Conservation (phyloP, 2,113 vertebrate species). For the Raphicerus campestris region DNA sequence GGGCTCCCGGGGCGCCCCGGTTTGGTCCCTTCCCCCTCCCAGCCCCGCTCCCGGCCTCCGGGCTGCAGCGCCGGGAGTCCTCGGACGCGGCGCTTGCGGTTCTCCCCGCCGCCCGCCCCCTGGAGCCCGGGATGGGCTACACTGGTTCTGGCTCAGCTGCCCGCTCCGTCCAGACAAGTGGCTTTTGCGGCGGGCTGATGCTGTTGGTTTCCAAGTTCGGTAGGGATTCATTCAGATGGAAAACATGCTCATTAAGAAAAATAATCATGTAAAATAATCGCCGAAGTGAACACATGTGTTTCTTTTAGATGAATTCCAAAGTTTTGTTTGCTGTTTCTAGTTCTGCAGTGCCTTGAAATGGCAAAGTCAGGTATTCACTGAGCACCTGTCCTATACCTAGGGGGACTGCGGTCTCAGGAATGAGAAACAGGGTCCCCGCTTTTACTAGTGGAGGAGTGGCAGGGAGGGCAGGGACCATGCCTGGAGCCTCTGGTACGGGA, state of each 20-base stretch:
- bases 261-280: background rate
- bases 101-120: background rate
- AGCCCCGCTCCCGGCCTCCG: background rate
- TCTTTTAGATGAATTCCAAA: background rate
- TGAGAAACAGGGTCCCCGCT: background rate
- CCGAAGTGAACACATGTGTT: background rate
- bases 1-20: background rate
- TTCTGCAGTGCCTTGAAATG: background rate
- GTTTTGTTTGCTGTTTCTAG: background rate
- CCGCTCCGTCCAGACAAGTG: background rate
- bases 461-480: background rate
- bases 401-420: background rate
- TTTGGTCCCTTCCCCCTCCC: background rate
- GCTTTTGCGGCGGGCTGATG: background rate
- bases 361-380: background rate
- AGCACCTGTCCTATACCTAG: background rate
- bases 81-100: background rate
- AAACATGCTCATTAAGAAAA: background rate
- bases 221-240: background rate
- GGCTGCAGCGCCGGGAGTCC: background rate
- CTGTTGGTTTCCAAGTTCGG: background rate
- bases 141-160: fast-evolving
- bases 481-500: background rate
- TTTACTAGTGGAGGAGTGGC: background rate
- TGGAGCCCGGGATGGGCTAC: fast-evolving